Base-by-base conservation (phyloP, 30 jellyfish, hydroid and myxozoan species). In the Hydractinia symbiolongicarpus region DNA sequence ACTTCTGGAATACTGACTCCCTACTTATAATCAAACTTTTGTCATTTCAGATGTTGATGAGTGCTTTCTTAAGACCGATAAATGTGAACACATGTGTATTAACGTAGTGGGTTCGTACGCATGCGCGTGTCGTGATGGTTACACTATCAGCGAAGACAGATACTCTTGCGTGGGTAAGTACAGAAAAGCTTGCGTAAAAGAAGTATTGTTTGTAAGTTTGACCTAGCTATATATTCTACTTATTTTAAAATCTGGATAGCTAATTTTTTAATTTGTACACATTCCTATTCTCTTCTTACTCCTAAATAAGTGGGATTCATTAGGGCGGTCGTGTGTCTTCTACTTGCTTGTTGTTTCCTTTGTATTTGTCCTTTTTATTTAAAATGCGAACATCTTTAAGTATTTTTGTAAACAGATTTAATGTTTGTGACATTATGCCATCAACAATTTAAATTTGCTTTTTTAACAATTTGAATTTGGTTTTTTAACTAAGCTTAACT, bases 41-140 rank as follows among this genome's bases (percentile, higher is more conserved):
- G 72, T 62, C 30, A 9, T 81, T 82, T 69, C 53, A 87, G 95
- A 87, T 61, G 57, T 81, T n/a, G 56, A 87, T 44, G 95, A 87
- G 69, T 87, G 95, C 53, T 50, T 69, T 5, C 52, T 15, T 40
- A 82, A 88, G 17, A 44, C 64, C 5, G 49, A 82, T 78, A 73
- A 81, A 67, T 87, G 95, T 54, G 86, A 87, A 51, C 95, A 87
- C 10, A 62, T 21, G 51, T 87, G 95, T 76, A 50, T 70, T 4
- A 87, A 87, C 61, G 77, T 78, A 9, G 1, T 81, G 17, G 95
- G 95, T 3, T 72, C 88, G 54, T 87, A 62, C 70, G 69, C 50
- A 20, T 87, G 95, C 60, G 55, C 51, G 21, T 87, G 95, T 53
- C 40, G 58, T 44, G 81, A 6, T 6, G 95, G 95, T 11, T 87